Percentiles rank a stretch among this genome's conserved stretches.
Evolutionary conservation across 2,113 vertebrate genomes (phyloP).

Genomic region (Pipa parva): DNA sequence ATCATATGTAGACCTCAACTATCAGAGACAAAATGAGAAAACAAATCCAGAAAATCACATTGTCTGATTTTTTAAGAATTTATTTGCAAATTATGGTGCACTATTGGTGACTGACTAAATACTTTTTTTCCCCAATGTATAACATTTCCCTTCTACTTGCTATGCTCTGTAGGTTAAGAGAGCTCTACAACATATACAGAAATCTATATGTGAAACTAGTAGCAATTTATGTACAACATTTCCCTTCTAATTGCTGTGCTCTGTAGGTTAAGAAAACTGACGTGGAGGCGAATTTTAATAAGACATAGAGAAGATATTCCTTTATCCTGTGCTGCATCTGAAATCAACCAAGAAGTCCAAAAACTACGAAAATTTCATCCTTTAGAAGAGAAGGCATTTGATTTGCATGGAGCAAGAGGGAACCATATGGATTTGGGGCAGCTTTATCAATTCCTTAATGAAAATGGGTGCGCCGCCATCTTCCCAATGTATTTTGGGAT

Average conservation of each 20-base stretch:
- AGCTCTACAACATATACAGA: no score
- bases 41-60: no score
- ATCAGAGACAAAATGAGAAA: no score
- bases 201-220: no score
- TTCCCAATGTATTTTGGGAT: slow-evolving; percentile 84
- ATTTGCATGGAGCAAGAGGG: slow-evolving; percentile 77
- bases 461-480: slow-evolving; percentile 77
- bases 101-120: no score
- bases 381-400: slow-evolving; percentile 88
- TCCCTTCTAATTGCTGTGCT: slow-evolving; percentile 40
- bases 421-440: slow-evolving; percentile 97
- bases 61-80: no score
- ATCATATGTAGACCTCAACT: no score
- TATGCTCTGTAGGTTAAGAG: neutral
- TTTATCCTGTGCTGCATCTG: slow-evolving; percentile 54
- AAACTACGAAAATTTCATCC: slow-evolving; percentile 68
- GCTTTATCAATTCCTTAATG: slow-evolving; percentile 83
- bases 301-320: slow-evolving; percentile 87
- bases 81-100: no score
- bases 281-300: slow-evolving; percentile 94
- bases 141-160: neutral
- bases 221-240: no score
- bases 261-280: slow-evolving; percentile 83
- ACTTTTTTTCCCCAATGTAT: no score
- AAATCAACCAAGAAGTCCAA: slow-evolving; percentile 44